A percentile compares a stretch with the other conserved stretches of the same genome.
phyloP scores from a whole-genome alignment of 2,797 vertebrate genomes.

The Myripristis jacobus region DNA sequence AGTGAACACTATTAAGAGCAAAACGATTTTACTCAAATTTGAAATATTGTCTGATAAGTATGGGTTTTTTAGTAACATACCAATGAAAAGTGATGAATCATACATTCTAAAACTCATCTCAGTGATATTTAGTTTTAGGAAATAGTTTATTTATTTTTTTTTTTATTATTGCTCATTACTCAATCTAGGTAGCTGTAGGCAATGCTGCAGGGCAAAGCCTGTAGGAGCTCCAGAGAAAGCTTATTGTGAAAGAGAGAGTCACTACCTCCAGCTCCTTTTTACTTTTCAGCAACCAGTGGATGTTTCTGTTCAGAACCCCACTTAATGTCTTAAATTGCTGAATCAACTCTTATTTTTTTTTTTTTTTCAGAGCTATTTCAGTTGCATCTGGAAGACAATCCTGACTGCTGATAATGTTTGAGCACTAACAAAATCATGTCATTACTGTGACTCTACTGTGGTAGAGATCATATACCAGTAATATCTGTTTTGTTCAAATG shows the following conservation, averaged over 20 bases:
- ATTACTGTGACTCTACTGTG: constrained; percentile 11
- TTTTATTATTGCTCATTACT: constrained; percentile 48
- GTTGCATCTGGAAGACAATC: background rate
- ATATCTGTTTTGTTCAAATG: background rate
- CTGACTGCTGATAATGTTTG: background rate
- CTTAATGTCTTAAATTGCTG: background rate
- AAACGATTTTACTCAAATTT: constrained; percentile 15
- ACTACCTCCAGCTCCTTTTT: background rate
- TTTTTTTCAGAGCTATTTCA: background rate
- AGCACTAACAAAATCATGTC: constrained; percentile 1
- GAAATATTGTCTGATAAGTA: background rate
- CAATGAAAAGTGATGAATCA: background rate
- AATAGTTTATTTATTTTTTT: constrained; percentile 39
- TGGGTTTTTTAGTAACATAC: background rate
- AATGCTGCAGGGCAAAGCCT: constrained; percentile 44
- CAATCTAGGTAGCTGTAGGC: constrained; percentile 36
- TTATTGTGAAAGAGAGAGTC: constrained; percentile 18
- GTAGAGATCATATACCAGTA: background rate
- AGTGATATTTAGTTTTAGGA: constrained; percentile 25
- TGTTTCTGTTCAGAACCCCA: background rate
- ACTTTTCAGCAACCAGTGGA: background rate
- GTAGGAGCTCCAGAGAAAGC: constrained; percentile 24
- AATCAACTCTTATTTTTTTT: constrained; percentile 1
- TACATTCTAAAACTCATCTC: background rate
- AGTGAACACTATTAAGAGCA: background rate